Evolutionary conservation across 64 coral and sea anemone species (phyloP), one percentile per base, ranked within the genome.

Genomic region (Porites lutea): DNA sequence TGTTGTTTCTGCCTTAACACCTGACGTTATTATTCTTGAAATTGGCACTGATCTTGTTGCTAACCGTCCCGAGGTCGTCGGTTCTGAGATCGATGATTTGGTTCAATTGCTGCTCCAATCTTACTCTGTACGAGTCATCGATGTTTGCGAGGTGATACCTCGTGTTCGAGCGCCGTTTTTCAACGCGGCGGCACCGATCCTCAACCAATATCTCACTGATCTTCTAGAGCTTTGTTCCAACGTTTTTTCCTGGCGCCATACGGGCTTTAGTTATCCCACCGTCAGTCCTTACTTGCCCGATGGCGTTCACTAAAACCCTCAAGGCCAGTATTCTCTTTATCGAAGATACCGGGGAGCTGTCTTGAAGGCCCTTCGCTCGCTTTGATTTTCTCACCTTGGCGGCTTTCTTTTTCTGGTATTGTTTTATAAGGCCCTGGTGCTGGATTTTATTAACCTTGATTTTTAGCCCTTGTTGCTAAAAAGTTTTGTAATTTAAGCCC

Each of bases 11-110:
- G 14, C 64, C 12, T 3, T 67, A 67, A 67, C 14, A 67, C 64
- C 64, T n/a, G 64, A 18, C 64, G 64, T 13, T 67, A 67, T 67
- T 67, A 67, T 67, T 13, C 64, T 67, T 67, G 64, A 67, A 67
- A 67, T 37, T 0, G 27, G 27, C 27, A 37, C 27, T 37, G 27
- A 37, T 37, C 27, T 37, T 37, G 27, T 37, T 37, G 27, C 27
- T 37, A 37, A 37, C 27, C 27, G 27, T 37, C 27, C 27, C 27
- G 27, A 37, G 27, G 27, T 37, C 27, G 27, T 37, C 27, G 27
- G 27, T 37, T 37, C 27, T 37, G 27, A 37, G 27, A 37, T 37
- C 27, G 27, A 37, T 37, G 27, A 37, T 37, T 37, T 37, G 27
- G 27, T 37, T 37, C 27, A 37, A 37, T 37, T 37, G 27, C 27